Evolutionary conservation across 2,113 vertebrate species (phyloP).

Genomic region (Nyctibius bracteatus): DNA sequence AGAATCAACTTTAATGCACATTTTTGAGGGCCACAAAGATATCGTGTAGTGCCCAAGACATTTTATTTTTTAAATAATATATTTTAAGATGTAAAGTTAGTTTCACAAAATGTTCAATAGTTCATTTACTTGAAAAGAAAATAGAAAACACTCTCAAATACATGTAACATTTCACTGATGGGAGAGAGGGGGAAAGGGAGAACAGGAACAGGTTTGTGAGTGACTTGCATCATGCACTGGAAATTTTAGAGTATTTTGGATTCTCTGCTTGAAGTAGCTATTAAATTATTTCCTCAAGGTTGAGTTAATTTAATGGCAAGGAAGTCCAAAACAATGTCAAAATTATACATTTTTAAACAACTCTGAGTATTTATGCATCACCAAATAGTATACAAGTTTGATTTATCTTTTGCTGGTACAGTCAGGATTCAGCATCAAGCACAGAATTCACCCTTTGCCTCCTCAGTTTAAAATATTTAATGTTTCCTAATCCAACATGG

Average conservation of each 20-base stretch:
- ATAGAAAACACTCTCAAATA: neutral
- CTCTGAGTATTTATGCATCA: neutral
- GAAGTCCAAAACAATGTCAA: neutral
- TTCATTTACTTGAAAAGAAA: neutral
- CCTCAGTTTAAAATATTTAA: conserved; percentile 37
- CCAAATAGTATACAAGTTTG: neutral
- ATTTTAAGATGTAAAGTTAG: neutral
- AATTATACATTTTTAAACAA: conserved; percentile 42
- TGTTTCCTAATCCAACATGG: conserved; percentile 11
- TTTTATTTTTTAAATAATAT: neutral
- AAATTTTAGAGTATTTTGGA: neutral
- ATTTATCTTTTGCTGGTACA: neutral
- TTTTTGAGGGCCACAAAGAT: neutral
- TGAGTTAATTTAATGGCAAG: neutral
- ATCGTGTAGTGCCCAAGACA: neutral
- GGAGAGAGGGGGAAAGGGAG: neutral
- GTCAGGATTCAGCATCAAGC: neutral
- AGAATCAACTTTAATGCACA: neutral
- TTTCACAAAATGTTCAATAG: neutral
- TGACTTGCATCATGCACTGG: neutral
- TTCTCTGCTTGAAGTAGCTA: neutral
- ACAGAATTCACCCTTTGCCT: neutral
- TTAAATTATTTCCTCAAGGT: conserved; percentile 11
- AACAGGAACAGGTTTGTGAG: neutral
- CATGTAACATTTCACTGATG: neutral